A percentile compares a stretch with the other conserved stretches of the same genome.
These are phyloP conservation scores for Drosophila sp. DNA, from an alignment of 1,140 invertebrate genomes.

Conservation along the genomic window DNA sequence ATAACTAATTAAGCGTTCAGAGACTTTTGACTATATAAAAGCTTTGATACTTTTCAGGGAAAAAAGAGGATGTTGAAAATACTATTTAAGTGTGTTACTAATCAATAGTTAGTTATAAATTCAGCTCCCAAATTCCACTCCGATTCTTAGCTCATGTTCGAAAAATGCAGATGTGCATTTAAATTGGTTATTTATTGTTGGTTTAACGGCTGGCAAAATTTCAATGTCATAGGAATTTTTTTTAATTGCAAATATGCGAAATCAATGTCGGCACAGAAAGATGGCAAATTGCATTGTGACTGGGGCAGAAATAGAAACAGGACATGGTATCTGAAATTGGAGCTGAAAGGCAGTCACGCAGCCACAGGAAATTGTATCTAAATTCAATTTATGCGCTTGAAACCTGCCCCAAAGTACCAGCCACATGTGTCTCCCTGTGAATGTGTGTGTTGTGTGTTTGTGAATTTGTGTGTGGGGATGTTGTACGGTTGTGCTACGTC, in stretches of 20 bases:
- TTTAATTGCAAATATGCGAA: slow-evolving; percentile 59
- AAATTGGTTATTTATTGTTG: slow-evolving; percentile 80
- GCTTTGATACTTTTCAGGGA: no score
- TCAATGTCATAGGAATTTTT: slow-evolving; percentile 47
- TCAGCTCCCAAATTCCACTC: no score
- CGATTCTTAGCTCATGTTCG: slow-evolving; percentile 35
- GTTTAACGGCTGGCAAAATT: slow-evolving; percentile 46
- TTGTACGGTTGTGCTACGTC: slow-evolving; percentile 23
- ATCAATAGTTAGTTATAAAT: no score
- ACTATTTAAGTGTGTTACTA: no score
- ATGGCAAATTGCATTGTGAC: neutral
- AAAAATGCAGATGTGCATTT: slow-evolving; percentile 78
- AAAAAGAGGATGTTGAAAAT: no score
- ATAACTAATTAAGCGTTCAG: no score
- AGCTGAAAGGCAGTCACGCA: slow-evolving; percentile 67
- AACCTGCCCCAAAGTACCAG: slow-evolving; percentile 45
- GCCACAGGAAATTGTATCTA: slow-evolving; percentile 80
- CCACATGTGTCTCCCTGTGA: slow-evolving; percentile 31
- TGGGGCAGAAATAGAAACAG: neutral
- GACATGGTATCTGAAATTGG: neutral
- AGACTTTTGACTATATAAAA: no score
- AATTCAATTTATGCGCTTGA: slow-evolving; percentile 75
- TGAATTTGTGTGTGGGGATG: slow-evolving; percentile 14
- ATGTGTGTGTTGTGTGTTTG: slow-evolving; percentile 13
- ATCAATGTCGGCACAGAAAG: slow-evolving; percentile 23